phyloP scores from a whole-genome alignment of 2,888 invertebrate genomes.

The Rutpela maculata region DNA sequence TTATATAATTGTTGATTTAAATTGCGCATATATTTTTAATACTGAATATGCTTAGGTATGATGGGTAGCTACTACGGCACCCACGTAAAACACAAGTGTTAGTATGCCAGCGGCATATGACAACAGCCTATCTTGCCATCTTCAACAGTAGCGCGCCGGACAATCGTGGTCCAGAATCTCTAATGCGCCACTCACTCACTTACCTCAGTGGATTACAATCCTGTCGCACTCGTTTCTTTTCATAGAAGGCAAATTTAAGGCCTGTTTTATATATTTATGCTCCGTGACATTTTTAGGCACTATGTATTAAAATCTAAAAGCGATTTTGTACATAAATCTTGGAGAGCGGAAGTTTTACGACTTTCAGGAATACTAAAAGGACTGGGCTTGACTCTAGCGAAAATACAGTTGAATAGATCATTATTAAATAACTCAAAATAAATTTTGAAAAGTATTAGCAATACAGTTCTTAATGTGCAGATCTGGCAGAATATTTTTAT shows the following conservation, averaged over 20 bases:
- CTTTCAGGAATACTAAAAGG: neutral
- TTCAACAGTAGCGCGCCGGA: slow-evolving; percentile 63
- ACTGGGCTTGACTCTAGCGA: no score
- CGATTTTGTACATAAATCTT: neutral
- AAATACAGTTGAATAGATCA: no score
- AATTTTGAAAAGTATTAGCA: no score
- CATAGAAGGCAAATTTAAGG: neutral
- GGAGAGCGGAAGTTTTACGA: slow-evolving; percentile 2
- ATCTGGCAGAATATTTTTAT: no score
- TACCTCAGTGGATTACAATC: slow-evolving; percentile 52
- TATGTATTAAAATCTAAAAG: neutral
- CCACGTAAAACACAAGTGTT: slow-evolving; percentile 15
- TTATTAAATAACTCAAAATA: no score
- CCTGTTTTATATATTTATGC: neutral
- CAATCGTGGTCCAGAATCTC: slow-evolving; percentile 66
- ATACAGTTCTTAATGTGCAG: no score
- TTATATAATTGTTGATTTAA: neutral
- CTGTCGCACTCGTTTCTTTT: slow-evolving; percentile 1
- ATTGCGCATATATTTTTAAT: slow-evolving; percentile 2
- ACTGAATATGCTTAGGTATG: neutral
- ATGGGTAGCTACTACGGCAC: slow-evolving; percentile 13
- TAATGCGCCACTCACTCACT: slow-evolving; percentile 57
- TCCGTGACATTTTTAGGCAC: neutral
- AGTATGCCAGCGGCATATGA: slow-evolving; percentile 58
- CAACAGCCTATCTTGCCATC: slow-evolving; percentile 63